Conservation (phyloP, 1,140 invertebrate genomes). For the Listronotus bonariensis region DNA sequence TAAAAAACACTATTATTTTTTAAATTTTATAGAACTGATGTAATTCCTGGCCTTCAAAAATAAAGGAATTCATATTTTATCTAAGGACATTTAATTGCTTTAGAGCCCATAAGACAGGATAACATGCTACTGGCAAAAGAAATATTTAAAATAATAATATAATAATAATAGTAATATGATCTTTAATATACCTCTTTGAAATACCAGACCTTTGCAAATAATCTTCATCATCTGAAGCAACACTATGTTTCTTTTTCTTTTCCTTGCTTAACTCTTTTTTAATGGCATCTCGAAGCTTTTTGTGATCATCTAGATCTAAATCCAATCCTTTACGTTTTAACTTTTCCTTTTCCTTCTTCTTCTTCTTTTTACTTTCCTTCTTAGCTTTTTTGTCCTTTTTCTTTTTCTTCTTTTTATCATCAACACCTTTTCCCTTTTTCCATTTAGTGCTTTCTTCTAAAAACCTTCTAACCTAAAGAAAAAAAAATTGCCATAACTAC, state of each 20-base stretch:
- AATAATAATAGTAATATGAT: too few relatives aligned
- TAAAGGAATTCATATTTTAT: too few relatives aligned
- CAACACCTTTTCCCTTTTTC: slow-evolving; percentile 73
- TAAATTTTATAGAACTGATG: too few relatives aligned
- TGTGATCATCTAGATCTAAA: slow-evolving; percentile 66
- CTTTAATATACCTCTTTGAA: slow-evolving; percentile 58
- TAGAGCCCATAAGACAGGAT: too few relatives aligned
- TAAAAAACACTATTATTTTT: too few relatives aligned
- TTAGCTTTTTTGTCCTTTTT: slow-evolving; percentile 71
- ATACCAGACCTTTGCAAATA: slow-evolving; percentile 61
- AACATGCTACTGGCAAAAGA: too few relatives aligned
- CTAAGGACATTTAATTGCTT: too few relatives aligned
- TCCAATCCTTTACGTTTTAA: slow-evolving; percentile 66
- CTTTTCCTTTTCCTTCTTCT: slow-evolving; percentile 65
- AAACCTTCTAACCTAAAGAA: slow-evolving; percentile 65
- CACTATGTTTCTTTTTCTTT: slow-evolving; percentile 59
- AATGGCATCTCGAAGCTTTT: slow-evolving; percentile 68
- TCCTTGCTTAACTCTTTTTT: slow-evolving; percentile 61
- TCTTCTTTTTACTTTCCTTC: slow-evolving; percentile 68
- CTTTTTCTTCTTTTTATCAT: slow-evolving; percentile 71
- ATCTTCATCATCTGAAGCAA: slow-evolving; percentile 61
- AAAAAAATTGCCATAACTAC: too few relatives aligned
- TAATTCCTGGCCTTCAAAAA: too few relatives aligned
- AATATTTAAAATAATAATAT: too few relatives aligned
- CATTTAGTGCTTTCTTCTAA: slow-evolving; percentile 79